Conservation (phyloP, 1,140 invertebrate species). For the Drosophila guanche region DNA sequence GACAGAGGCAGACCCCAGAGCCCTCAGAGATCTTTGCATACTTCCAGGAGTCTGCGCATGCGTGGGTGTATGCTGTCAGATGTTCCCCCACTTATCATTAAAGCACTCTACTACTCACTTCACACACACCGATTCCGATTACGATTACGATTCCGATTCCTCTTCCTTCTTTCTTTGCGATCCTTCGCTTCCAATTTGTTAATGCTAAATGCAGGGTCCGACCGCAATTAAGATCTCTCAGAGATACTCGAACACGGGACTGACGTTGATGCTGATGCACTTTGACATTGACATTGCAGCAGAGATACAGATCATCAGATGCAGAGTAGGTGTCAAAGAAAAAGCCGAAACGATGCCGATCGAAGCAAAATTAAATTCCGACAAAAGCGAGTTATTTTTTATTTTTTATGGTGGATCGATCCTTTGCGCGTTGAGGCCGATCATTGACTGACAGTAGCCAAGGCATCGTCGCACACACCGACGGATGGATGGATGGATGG, state of each 20-base stretch:
- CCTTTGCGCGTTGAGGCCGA: slow-evolving; percentile 71
- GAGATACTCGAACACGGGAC: slow-evolving; percentile 37
- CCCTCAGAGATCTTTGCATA: slow-evolving; percentile 1
- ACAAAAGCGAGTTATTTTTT: slow-evolving; percentile 36
- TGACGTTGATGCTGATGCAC: slow-evolving; percentile 68
- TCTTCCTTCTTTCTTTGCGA: slow-evolving; percentile 30
- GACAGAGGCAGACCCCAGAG: slow-evolving; percentile 17
- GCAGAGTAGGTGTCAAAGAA: slow-evolving; percentile 42
- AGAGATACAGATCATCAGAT: slow-evolving; percentile 60
- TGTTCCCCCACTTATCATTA: no score
- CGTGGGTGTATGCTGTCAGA: no score
- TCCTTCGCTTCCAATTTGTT: slow-evolving; percentile 38
- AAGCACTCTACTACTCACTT: no score
- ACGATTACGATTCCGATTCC: slow-evolving; percentile 8
- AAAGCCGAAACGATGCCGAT: neutral
- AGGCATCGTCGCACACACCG: slow-evolving; percentile 33
- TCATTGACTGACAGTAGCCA: slow-evolving; percentile 62
- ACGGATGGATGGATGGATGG: slow-evolving; percentile 12
- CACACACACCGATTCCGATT: neutral
- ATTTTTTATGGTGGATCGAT: slow-evolving; percentile 31
- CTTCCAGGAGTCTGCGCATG: slow-evolving; percentile 2
- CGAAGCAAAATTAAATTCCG: slow-evolving; percentile 24
- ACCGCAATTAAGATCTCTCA: slow-evolving; percentile 57
- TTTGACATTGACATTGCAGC: slow-evolving; percentile 69
- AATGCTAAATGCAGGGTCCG: slow-evolving; percentile 44